phyloP scores from a whole-genome alignment of 2,113 vertebrate species.

The Tachysurus fulvidraco region DNA sequence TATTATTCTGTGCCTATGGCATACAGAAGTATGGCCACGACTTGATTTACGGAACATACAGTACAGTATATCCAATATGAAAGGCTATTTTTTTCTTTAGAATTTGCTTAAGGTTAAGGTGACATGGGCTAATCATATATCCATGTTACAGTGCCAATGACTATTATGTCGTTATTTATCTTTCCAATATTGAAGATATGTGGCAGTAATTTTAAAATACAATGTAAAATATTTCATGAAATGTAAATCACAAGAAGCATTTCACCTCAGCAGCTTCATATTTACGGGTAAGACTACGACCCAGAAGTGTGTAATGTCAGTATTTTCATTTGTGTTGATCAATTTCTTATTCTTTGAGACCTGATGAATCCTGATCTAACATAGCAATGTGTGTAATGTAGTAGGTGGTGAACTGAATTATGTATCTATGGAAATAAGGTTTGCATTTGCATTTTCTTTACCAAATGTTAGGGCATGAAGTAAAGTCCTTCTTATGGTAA shows the following conservation, averaged over 20 bases:
- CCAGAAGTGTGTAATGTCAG: neutral
- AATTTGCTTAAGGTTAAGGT: too few relatives aligned
- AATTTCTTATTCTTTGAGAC: neutral
- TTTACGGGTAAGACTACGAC: neutral
- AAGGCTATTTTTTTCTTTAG: neutral
- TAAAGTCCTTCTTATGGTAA: slow-evolving; percentile 62
- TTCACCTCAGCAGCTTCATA: neutral
- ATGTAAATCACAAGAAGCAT: neutral
- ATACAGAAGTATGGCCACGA: too few relatives aligned
- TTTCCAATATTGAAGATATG: neutral
- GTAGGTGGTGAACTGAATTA: neutral
- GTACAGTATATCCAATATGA: too few relatives aligned
- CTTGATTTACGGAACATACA: neutral
- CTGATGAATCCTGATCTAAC: slow-evolving; percentile 2
- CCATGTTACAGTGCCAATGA: neutral
- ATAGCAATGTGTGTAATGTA: neutral
- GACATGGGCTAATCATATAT: neutral
- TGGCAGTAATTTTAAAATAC: neutral
- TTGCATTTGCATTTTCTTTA: slow-evolving; percentile 57
- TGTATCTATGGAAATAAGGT: slow-evolving; percentile 61
- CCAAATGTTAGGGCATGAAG: slow-evolving; percentile 68
- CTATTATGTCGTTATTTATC: neutral
- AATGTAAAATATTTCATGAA: neutral
- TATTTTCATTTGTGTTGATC: neutral
- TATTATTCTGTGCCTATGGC: too few relatives aligned